These are phyloP conservation scores for Drosophila melanica DNA, from an alignment of 1,140 invertebrate species.

Conservation along the genomic window DNA sequence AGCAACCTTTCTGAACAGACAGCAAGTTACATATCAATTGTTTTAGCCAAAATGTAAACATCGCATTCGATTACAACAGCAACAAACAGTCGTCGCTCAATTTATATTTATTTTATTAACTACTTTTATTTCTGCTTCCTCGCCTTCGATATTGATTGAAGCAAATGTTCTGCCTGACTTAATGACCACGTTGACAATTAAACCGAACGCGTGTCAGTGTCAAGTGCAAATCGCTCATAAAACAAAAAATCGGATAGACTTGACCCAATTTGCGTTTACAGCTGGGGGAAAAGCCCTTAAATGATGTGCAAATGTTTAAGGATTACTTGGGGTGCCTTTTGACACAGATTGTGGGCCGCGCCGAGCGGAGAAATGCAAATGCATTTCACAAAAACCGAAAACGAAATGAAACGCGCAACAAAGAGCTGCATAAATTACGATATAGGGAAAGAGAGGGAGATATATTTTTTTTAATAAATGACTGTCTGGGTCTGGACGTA, in stretches of 20 bases:
- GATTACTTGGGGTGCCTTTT: conserved; percentile 45
- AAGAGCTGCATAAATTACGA: conserved; percentile 57
- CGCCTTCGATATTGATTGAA: conserved; percentile 14
- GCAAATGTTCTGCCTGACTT: conserved; percentile 48
- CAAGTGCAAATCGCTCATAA: conserved; percentile 39
- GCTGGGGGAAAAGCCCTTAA: neutral
- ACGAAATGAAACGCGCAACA: conserved; percentile 36
- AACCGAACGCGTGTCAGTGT: conserved; percentile 49
- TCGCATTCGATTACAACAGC: conserved; percentile 36
- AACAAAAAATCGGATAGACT: conserved; percentile 41
- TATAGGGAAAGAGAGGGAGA: conserved; percentile 7
- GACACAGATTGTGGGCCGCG: conserved; percentile 34
- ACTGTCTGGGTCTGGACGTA: conserved; percentile 31
- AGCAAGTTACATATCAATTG: conserved; percentile 50
- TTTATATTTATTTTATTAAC: conserved; percentile 15
- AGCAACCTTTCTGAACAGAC: conserved; percentile 36
- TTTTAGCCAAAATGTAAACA: conserved; percentile 38
- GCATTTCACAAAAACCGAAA: conserved; percentile 55
- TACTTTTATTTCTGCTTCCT: conserved; percentile 29
- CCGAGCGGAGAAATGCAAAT: conserved; percentile 63
- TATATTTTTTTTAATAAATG: conserved; percentile 12
- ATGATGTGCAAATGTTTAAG: conserved; percentile 38
- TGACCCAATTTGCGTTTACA: conserved; percentile 55
- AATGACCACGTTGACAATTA: conserved; percentile 10
- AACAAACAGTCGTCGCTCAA: neutral